These are phyloP conservation scores for Pinna nobilis DNA, from an alignment of 1,140 invertebrate species.

Conservation along the genomic window DNA sequence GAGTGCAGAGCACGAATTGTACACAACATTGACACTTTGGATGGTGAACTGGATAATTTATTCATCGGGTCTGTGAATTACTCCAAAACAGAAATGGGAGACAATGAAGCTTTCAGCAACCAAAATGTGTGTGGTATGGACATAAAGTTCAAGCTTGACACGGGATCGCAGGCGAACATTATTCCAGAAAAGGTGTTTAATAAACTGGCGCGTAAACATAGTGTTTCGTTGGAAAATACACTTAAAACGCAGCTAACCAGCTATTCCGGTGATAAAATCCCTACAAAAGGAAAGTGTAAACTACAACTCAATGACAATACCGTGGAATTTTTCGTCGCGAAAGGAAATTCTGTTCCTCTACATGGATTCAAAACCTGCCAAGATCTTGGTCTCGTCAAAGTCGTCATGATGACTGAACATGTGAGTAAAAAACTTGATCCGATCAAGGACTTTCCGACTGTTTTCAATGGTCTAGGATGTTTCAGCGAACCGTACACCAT, in stretches of 20 bases:
- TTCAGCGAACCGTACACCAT: constrained; percentile 24
- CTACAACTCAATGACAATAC: neutral
- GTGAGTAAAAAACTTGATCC: neutral
- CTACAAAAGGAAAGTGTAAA: neutral
- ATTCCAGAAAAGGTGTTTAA: constrained; percentile 2
- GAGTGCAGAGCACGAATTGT: no score
- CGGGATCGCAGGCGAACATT: no score
- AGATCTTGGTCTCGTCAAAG: constrained; percentile 2
- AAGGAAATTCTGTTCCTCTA: constrained; percentile 5
- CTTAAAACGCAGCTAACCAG: constrained; percentile 1
- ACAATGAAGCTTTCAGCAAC: no score
- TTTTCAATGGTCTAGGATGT: constrained; percentile 28
- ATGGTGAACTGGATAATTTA: no score
- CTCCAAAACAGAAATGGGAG: no score
- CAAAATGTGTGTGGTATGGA: no score
- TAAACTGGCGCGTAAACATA: constrained; percentile 2
- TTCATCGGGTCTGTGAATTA: no score
- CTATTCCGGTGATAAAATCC: constrained; percentile 7
- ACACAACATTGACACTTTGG: no score
- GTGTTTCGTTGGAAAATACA: neutral
- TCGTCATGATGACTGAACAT: neutral
- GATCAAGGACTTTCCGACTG: neutral
- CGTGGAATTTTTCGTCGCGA: constrained; percentile 13
- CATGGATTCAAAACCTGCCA: constrained; percentile 20
- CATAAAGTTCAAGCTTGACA: no score